Evolutionary conservation across 2,888 invertebrate species (phyloP), one percentile per base, ranked within the genome.

Genomic region (Lasioglossum vierecki): DNA sequence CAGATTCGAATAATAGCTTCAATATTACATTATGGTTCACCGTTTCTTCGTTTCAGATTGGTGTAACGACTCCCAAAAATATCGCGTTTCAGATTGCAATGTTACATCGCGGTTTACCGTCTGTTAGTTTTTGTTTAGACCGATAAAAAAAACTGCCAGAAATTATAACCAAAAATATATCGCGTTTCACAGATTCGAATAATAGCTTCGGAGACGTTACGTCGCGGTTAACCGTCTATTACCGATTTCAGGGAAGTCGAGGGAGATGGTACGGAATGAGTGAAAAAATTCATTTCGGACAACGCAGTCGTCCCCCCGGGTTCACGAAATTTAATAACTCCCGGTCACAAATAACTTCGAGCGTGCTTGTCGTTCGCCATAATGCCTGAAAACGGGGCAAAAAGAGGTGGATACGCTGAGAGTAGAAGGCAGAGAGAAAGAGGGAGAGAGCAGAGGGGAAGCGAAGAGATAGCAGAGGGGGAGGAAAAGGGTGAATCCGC

Each of bases 271-370:
- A 13, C 53, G 26, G 15, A 49, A 73, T 22, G 35, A 53, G 13
- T 22, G 53, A 11, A 73, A 30, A 49, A 49, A 73, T 73, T 73
- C 44, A 53, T 73, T 73, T 53, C 73, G 49, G 35, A 6, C 30
- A 30, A 35, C 30, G 13, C 73, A 22, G n/a, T 30, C 35, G n/a
- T 46, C 35, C 22, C 22, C 73, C 13, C 35, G 41, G 39, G 49
- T 73, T 22, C 49, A 72, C 73, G 53, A 49, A 82, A 82, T 83
- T 83, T 82, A 83, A 84, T 84, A 83, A 83, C 76, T 77, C 83
- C 5, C 39, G n/a, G 73, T 73, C 73, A 73, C 73, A 73, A 73
- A 49, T 77, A 77, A 77, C 53, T 77, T 70, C 53, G 41, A 41
- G 68, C 53, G 68, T 26, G 53, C 41, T 68, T 53, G 26, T 77